Base-by-base conservation (phyloP, 2,888 invertebrate genomes). In the Andrena chrysosceles region DNA sequence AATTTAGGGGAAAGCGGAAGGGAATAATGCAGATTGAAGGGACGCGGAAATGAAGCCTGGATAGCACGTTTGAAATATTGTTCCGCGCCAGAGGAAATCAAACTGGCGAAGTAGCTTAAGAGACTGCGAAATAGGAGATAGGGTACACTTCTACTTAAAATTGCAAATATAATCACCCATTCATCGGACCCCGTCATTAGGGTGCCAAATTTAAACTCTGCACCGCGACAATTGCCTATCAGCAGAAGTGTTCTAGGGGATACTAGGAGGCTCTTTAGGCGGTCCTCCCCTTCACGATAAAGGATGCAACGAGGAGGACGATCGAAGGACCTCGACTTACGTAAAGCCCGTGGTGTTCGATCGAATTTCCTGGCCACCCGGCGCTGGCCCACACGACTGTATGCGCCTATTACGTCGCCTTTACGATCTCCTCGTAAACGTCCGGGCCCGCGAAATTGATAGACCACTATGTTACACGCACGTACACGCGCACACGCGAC, bases 381-480 rank as follows among this genome's bases (percentile, higher is more conserved):
- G 54, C 74, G 78, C 68, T 71, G 77, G 70, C 49, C 81, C 67
- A 59, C 49, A 73, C 86, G 77, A 66, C 81, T 77, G 77, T 85
- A 77, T 76, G 67, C 84, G 84, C 81, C 85, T 82, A 83, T 88
- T 88, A 88, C 87, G 79, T 75, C 71, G 82, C 62, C 85, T 92
- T 92, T 92, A 92, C 91, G 92, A 90, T 89, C 84, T 84, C 81
- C 89, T 92, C 92, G 91, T 92, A 92, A 92, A 92, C 75, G 92
- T 91, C 91, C 76, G 81, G 81, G 80, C 74, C 86, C 76, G 86
- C 79, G 86, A 89, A 91, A 91, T 91, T 91, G 89, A 91, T 91
- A 89, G 91, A 87, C 89, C 91, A 89, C 85, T 89, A 90, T 83
- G 85, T 77, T 75, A 76, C 85, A 81, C 70, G 78, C 29, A 75